Evolutionary conservation across 1,140 invertebrate species (phyloP), one percentile per base, ranked within the genome.

Genomic region (Streblospio benedicti): DNA sequence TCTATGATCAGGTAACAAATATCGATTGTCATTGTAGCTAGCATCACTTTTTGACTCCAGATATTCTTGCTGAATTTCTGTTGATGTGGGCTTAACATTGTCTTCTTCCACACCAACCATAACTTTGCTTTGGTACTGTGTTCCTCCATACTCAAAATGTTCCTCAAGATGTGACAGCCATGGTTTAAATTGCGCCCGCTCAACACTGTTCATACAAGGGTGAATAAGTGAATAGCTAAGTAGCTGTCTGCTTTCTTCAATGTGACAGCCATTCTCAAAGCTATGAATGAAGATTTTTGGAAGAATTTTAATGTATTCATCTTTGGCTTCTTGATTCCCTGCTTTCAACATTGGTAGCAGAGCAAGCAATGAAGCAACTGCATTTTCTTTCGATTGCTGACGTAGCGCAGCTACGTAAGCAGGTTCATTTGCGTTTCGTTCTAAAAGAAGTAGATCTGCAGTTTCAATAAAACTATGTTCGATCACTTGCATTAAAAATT

Each of bases 211-310:
- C 65, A 94, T 85, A 35, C 91, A 91, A n/a, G 93, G 92, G 81
- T 95, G 93, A 66, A 95, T 91, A 60, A 94, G 83, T 60, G 90
- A 85, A 73, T 93, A 95, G 0, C 89, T 91, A 61, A 95, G 83
- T 45, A 94, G 83, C 77, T 81, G 80, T 16, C 79, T 66, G 64
- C 82, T 79, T 67, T 87, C 86, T 18, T 59, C 56, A 25, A 59
- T 49, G 44, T 50, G 55, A 28, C 53, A 61, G 27, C 55, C 56
- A 28, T 51, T 47, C 41, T 38, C 41, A 28, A 58, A 23, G 35
- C 43, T 51, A 43, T 61, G 59, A 4, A 23, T 20, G 25, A 61
- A 80, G 58, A 87, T 79, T 67, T 84, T 83, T 6, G 85, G 84
- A 65, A 89, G 85, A 12, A 86, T 81, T 50, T 79, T 75, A 53